phyloP scores from a whole-genome alignment of 1,140 invertebrate species.

The Agrilus planipennis region DNA sequence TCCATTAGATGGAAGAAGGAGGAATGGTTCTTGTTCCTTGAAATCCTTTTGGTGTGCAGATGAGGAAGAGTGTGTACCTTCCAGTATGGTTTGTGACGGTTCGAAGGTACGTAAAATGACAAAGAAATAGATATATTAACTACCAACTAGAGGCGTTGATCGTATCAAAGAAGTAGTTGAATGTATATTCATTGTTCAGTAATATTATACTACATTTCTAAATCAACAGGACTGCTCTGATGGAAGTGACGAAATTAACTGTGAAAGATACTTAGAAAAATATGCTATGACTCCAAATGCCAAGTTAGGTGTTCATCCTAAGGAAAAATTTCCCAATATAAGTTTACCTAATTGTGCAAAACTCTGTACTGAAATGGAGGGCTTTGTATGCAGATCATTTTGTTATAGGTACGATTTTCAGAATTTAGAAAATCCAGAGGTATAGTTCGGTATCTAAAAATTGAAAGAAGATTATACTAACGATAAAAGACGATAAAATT shows the following conservation, averaged over 20 bases:
- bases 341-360: constrained; percentile 44
- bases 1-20: not conserved
- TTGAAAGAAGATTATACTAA: too few relatives aligned
- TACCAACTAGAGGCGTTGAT: too few relatives aligned
- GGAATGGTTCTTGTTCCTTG: not conserved
- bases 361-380: constrained; percentile 42
- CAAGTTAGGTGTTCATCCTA: constrained; percentile 35
- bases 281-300: constrained; percentile 32
- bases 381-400: constrained; percentile 49
- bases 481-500: too few relatives aligned
- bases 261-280: constrained; percentile 22
- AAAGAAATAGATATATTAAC: too few relatives aligned
- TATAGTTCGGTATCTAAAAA: too few relatives aligned
- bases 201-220: not conserved
- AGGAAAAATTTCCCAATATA: constrained; percentile 47
- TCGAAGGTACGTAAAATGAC: constrained; percentile 33
- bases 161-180: too few relatives aligned
- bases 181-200: not conserved
- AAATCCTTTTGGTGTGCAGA: constrained; percentile 23
- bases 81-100: constrained; percentile 57
- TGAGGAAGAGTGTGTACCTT: constrained; percentile 52
- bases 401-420: constrained; percentile 41
- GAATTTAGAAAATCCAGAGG: too few relatives aligned
- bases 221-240: constrained; percentile 47
- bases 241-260: constrained; percentile 46